A percentile compares a stretch with the other conserved stretches of the same genome.
Evolutionary conservation across 2,113 vertebrate species (phyloP).

Genomic region (Cairina moschata): DNA sequence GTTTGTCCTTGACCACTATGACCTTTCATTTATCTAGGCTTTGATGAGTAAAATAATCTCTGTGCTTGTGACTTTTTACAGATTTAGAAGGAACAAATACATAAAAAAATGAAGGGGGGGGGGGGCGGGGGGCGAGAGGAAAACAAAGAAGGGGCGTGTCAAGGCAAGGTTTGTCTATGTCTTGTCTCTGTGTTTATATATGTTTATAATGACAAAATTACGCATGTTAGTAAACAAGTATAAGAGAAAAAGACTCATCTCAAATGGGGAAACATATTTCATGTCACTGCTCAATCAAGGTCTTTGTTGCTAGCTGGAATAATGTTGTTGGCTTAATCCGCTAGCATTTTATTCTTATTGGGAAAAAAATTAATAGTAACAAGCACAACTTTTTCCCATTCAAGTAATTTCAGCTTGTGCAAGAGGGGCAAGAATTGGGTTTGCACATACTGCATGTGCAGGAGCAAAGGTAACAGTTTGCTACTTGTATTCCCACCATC

Average conservation of each 20-base stretch:
- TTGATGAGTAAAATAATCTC: conserved; percentile 21
- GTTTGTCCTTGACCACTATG: neutral
- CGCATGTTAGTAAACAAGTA: neutral
- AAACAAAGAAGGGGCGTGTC: neutral
- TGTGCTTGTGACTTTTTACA: neutral
- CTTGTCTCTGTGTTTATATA: neutral
- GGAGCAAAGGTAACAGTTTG: neutral
- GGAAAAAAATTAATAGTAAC: neutral
- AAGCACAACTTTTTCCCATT: neutral
- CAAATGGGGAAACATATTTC: neutral
- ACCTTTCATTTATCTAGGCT: neutral
- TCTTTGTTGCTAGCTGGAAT: neutral
- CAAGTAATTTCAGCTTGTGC: neutral
- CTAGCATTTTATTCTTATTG: neutral
- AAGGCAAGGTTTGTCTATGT: neutral
- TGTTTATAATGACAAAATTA: conserved; percentile 15
- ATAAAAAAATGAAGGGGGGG: neutral
- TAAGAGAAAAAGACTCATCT: neutral
- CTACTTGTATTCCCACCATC: neutral
- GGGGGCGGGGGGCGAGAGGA: neutral
- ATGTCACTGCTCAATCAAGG: neutral
- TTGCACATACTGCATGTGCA: fast-evolving
- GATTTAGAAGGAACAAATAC: neutral
- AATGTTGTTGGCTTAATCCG: neutral
- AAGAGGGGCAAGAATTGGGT: neutral